Conservation (phyloP, 2,113 vertebrate genomes). For the Dolichallabes microphthalmus region DNA sequence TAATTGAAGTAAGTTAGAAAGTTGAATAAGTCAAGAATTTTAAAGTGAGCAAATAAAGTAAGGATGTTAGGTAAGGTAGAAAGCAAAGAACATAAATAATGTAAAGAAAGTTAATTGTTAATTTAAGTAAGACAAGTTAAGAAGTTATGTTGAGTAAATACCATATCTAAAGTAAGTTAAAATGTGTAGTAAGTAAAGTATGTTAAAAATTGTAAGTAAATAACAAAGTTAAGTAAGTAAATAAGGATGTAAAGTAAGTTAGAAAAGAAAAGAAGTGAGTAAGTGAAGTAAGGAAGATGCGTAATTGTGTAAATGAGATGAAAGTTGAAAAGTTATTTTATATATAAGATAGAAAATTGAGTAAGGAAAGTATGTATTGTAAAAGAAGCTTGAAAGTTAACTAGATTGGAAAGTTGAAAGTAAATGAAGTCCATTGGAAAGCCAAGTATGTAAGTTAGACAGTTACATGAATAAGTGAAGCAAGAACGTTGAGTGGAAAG, state of each 20-base stretch:
- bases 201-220: background rate
- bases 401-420: background rate
- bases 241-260: background rate
- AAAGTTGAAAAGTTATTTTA: too few relatives aligned
- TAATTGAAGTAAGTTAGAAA: background rate
- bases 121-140: too few relatives aligned
- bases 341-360: background rate
- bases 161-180: background rate
- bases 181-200: background rate
- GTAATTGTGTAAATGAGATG: too few relatives aligned
- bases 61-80: background rate
- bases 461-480: background rate
- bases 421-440: background rate
- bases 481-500: too few relatives aligned
- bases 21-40: background rate
- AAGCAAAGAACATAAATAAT: background rate
- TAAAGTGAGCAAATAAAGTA: background rate
- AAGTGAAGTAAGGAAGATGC: background rate
- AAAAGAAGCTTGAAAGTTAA: too few relatives aligned
- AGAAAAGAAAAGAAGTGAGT: background rate
- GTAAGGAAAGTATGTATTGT: background rate
- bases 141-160: too few relatives aligned
- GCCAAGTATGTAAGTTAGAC: background rate
- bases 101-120: background rate
- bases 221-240: background rate